Conservation (phyloP, 2,888 invertebrate species). For the Lomographa bimaculata region DNA sequence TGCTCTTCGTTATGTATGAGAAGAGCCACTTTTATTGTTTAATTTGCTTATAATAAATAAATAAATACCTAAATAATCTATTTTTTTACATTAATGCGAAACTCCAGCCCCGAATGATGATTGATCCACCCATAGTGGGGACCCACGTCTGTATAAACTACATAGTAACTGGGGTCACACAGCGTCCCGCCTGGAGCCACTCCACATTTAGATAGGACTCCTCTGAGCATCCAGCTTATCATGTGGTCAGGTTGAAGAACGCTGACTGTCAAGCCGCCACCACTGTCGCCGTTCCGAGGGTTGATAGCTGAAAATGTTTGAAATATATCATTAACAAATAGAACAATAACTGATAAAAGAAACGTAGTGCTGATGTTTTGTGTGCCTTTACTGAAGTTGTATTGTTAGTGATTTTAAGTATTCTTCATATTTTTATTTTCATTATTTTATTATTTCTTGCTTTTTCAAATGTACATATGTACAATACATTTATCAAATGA, state of each 20-base stretch:
- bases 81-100: conserved; percentile 43
- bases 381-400: no score
- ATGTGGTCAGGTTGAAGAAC: conserved; percentile 60
- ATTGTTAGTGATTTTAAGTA: no score
- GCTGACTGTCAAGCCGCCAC: conserved; percentile 82
- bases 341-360: no score
- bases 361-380: no score
- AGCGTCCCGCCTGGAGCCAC: conserved; percentile 44
- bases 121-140: conserved; percentile 73
- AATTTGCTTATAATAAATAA: no score
- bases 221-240: conserved; percentile 69
- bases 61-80: conserved; percentile 4
- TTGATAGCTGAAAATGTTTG: conserved; percentile 70
- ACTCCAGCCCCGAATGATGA: conserved; percentile 61
- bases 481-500: no score
- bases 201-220: conserved; percentile 69
- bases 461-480: no score
- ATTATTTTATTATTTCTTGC: no score
- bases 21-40: no score
- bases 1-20: no score
- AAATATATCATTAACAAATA: no score
- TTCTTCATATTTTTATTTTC: no score
- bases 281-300: conserved; percentile 86
- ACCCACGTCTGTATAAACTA: conserved; percentile 67
- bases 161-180: conserved; percentile 64